Conservation (phyloP, 2,797 vertebrate species). For the Sebastes matsubarae region DNA sequence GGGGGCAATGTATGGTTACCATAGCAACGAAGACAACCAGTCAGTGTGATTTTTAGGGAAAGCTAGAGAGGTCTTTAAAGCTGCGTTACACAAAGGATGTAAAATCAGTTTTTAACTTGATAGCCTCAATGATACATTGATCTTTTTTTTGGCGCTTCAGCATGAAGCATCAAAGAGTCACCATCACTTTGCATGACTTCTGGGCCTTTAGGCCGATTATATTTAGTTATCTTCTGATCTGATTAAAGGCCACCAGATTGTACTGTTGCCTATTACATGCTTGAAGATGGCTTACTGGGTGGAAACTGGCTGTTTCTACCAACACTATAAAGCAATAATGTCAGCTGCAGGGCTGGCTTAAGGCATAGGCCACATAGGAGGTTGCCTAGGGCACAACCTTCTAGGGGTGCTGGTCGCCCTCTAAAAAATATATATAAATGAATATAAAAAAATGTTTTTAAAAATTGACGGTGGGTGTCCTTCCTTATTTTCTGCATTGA, state of each 20-base stretch:
- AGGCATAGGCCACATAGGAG: no score
- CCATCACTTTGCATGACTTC: background rate
- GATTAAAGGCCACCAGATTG: background rate
- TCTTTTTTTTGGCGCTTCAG: background rate
- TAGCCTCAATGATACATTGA: background rate
- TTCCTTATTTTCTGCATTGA: no score
- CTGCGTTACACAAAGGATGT: background rate
- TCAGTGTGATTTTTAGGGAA: constrained; percentile 13
- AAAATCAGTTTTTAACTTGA: background rate
- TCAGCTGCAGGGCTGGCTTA: accelerated
- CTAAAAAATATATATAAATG: accelerated
- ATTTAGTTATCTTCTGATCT: background rate
- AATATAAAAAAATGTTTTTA: no score
- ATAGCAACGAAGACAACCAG: constrained; percentile 60
- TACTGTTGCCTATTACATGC: background rate
- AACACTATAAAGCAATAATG: background rate
- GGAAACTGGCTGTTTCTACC: background rate
- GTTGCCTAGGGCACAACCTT: no score
- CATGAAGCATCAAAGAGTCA: background rate
- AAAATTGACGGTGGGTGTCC: no score
- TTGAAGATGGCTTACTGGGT: background rate
- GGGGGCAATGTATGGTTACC: constrained; percentile 77
- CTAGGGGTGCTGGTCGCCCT: no score
- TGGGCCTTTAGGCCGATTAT: background rate
- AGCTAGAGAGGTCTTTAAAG: background rate